Evolutionary conservation across 2,113 vertebrate species (phyloP), one percentile per base, ranked within the genome.

Genomic region (Anguilla rostrata): DNA sequence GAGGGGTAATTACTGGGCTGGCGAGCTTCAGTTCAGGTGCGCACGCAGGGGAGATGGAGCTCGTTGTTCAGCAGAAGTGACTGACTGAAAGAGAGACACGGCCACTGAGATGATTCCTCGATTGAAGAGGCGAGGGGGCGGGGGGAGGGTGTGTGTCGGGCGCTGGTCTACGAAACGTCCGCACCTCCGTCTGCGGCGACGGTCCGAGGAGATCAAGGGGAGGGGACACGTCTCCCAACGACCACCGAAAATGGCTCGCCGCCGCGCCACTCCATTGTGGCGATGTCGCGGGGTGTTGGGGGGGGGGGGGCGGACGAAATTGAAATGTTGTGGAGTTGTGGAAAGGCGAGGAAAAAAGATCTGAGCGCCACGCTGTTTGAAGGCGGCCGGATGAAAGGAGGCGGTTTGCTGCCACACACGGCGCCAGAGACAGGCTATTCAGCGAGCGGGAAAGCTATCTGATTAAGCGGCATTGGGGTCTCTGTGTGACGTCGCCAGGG

Each of bases 381-480:
- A 89, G 89, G 87, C 88, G 85, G 87, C 80, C 26, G 83, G 85
- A 88, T 91, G 82, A 90, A 89, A 90, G 85, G 87, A 75, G 84
- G 57, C 75, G 2, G 86, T 82, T 87, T 66, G 87, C 86, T 91
- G 87, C 90, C 91, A 91, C 92, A 93, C 91, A 93, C 89, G 57
- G 90, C 87, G 89, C 83, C 83, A 82, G 84, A 89, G 91, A 90
- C 88, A 90, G 41, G 43, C 87, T 90, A 89, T 92, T 93, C 90
- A 87, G 88, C 34, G 0, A 49, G 89, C 87, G 83, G 93, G 92
- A 92, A 92, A 87, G 89, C 84, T 84, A 89, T 90, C 92, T 89
- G 88, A n/a, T 85, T 15, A 90, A 91, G 90, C 92, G 91, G 90
- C 90, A 90, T 91, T 92, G 89, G 87, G 86, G 91, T 89, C 91